Evolutionary conservation across 2,888 invertebrate genomes (phyloP).

Genomic region (Parnassius glacialis): DNA sequence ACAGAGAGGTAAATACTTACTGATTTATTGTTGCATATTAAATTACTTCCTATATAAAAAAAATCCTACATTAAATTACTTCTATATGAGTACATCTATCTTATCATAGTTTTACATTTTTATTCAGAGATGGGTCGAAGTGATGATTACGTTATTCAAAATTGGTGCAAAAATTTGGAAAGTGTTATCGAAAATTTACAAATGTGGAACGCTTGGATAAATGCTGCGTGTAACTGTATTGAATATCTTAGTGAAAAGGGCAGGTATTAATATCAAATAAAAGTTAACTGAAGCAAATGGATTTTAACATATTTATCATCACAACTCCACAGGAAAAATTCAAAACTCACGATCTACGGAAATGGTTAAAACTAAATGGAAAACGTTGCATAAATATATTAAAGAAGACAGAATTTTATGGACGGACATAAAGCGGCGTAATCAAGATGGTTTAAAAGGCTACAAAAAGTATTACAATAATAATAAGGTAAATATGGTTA

Average conservation of each 20-base stretch:
- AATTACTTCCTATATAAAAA: too few species aligned
- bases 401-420: constrained; percentile 48
- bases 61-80: too few species aligned
- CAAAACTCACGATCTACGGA: constrained; percentile 18
- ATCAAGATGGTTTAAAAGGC: constrained; percentile 37
- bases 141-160: constrained; percentile 38
- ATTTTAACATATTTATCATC: not conserved
- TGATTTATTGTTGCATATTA: too few species aligned
- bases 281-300: not conserved
- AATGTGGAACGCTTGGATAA: constrained; percentile 60
- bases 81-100: not conserved
- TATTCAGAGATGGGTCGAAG: constrained; percentile 36
- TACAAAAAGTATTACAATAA: constrained; percentile 34
- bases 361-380: constrained; percentile 36
- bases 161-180: constrained; percentile 56
- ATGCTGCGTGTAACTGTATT: constrained; percentile 43
- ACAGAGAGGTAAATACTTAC: not conserved
- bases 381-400: constrained; percentile 42
- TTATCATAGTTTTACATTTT: not conserved
- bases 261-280: constrained; percentile 21
- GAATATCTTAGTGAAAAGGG: constrained; percentile 40
- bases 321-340: constrained; percentile 27
- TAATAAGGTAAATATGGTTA: constrained; percentile 32
- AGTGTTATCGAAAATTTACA: constrained; percentile 51
- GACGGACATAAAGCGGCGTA: constrained; percentile 44